Percentiles rank a stretch among this genome's conserved stretches.
Conservation (phyloP, 2,113 vertebrate genomes). For the Otus sunia region DNA sequence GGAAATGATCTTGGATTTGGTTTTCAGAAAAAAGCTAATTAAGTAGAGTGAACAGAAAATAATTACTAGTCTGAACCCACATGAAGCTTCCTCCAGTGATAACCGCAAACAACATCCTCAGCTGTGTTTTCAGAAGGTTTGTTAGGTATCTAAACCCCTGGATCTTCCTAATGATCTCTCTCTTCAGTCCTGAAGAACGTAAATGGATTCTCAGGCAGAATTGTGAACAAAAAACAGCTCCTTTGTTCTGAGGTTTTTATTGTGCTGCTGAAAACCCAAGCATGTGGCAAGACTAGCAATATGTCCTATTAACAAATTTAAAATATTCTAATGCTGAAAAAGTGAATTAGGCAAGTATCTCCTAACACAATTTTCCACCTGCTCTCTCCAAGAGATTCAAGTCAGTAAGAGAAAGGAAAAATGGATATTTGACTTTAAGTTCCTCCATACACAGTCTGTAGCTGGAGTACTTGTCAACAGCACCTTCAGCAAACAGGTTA, state of each 20-base stretch:
- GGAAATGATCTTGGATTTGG: background rate
- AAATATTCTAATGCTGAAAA: background rate
- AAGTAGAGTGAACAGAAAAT: background rate
- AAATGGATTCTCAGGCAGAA: background rate
- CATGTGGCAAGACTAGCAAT: background rate
- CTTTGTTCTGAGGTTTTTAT: background rate
- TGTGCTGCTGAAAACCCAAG: background rate
- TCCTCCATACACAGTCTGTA: background rate
- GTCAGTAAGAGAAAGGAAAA: background rate
- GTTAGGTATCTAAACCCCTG: background rate
- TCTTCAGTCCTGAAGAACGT: background rate
- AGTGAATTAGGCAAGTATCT: background rate
- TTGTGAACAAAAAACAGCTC: background rate
- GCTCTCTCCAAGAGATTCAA: background rate
- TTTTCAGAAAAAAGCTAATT: background rate
- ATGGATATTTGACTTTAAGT: background rate
- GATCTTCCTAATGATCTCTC: background rate
- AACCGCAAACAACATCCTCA: background rate
- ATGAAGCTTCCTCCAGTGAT: background rate
- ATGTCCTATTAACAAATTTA: background rate
- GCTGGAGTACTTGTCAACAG: background rate
- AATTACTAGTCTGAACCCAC: background rate
- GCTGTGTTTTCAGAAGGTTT: background rate
- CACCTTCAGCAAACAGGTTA: background rate
- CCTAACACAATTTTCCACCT: background rate